phyloP scores from a whole-genome alignment of 2,797 vertebrate genomes.

The Cichlasoma orientale region DNA sequence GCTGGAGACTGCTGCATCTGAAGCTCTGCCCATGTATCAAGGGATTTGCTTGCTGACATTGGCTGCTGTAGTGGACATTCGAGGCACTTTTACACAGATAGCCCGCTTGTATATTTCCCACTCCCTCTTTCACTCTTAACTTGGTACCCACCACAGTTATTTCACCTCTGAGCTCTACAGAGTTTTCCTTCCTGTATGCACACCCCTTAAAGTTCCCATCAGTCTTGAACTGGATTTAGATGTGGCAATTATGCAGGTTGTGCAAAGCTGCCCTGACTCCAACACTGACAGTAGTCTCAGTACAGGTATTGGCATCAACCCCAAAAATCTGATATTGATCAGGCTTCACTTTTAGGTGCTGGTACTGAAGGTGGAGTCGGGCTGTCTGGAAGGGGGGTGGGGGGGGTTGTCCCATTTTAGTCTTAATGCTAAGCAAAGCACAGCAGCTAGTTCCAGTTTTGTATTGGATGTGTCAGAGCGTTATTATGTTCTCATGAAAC shows the following conservation, averaged over 20 bases:
- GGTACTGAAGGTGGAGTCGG: not conserved
- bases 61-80: not conserved
- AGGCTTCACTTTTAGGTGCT: not conserved
- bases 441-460: accelerated
- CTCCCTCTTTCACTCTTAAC: not conserved
- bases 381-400: not conserved
- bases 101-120: not conserved
- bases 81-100: not conserved
- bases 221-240: no score
- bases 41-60: accelerated
- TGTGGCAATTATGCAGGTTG: no score
- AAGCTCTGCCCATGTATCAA: not conserved
- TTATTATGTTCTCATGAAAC: not conserved
- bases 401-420: not conserved
- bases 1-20: not conserved
- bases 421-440: no score
- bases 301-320: not conserved
- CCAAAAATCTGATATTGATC: not conserved
- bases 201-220: not conserved
- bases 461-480: not conserved
- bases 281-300: not conserved
- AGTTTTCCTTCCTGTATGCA: not conserved
- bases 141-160: not conserved
- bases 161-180: not conserved
- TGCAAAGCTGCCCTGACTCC: no score